These are phyloP conservation scores for Malthinus flaveolus DNA, from an alignment of 2,888 invertebrate species.

Conservation along the genomic window DNA sequence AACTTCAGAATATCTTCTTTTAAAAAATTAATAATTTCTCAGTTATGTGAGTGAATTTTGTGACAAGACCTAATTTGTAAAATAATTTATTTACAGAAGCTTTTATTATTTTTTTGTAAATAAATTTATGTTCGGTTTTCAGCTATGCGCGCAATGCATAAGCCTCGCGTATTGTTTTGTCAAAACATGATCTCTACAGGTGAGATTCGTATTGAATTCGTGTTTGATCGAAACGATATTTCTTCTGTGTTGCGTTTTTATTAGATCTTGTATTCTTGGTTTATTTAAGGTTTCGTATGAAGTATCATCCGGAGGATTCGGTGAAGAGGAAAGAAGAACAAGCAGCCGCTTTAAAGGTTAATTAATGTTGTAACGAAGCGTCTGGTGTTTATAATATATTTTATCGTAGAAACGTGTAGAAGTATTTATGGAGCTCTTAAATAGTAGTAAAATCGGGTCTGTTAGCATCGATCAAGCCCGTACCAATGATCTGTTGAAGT, in stretches of 20 bases:
- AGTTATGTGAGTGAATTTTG: slow-evolving; percentile 51
- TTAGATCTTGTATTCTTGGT: slow-evolving; percentile 15
- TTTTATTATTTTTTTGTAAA: not conserved
- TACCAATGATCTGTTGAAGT: slow-evolving; percentile 76
- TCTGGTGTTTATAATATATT: not conserved
- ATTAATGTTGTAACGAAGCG: not conserved
- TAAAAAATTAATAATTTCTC: slow-evolving; percentile 49
- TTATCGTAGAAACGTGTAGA: slow-evolving; percentile 75
- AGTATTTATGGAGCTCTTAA: slow-evolving; percentile 85
- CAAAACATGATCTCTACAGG: slow-evolving; percentile 52
- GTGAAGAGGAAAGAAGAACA: slow-evolving; percentile 88
- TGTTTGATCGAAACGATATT: not conserved
- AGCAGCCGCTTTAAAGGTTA: slow-evolving; percentile 76
- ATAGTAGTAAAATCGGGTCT: slow-evolving; percentile 71
- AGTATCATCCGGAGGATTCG: slow-evolving; percentile 98
- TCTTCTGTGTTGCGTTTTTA: not conserved
- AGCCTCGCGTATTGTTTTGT: slow-evolving; percentile 51
- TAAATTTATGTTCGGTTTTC: not conserved
- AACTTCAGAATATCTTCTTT: slow-evolving; percentile 48
- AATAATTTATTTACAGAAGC: too few relatives aligned
- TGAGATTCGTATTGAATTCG: slow-evolving; percentile 46
- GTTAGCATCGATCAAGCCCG: slow-evolving; percentile 86
- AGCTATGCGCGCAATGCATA: slow-evolving; percentile 57
- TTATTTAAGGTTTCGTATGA: slow-evolving; percentile 91
- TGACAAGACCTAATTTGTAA: slow-evolving; percentile 23